Evolutionary conservation across 92 coral and sea anemone species (phyloP).

Genomic region (Montipora capitata): DNA sequence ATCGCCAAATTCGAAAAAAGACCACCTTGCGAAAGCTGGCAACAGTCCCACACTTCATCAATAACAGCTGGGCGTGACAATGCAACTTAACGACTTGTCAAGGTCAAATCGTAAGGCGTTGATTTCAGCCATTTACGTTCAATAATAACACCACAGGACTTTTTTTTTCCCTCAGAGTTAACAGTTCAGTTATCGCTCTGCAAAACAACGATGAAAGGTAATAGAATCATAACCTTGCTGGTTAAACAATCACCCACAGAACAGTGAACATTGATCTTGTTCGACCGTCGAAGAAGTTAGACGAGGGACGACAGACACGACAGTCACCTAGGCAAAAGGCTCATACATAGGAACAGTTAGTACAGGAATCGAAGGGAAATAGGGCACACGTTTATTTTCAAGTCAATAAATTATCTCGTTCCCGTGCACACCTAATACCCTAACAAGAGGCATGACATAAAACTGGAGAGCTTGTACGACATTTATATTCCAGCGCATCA

Average conservation of each 20-base stretch:
- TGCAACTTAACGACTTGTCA: not conserved
- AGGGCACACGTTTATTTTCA: not conserved
- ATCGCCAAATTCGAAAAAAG: not conserved
- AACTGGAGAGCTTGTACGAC: too few relatives aligned
- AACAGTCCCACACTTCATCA: not conserved
- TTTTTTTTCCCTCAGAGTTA: not conserved
- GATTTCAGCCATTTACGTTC: not conserved
- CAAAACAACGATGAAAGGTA: not conserved
- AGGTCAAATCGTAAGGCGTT: not conserved
- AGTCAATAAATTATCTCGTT: not conserved
- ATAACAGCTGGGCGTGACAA: not conserved
- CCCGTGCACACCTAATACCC: not conserved
- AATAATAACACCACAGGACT: not conserved
- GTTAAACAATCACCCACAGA: not conserved
- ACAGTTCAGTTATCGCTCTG: not conserved
- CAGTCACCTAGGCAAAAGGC: too few relatives aligned
- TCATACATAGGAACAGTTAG: too few relatives aligned
- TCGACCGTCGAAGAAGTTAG: too few relatives aligned
- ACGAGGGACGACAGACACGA: too few relatives aligned
- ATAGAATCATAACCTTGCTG: not conserved
- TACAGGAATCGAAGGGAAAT: too few relatives aligned
- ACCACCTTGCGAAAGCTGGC: not conserved
- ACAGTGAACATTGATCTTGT: too few relatives aligned
- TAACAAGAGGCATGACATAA: too few relatives aligned
- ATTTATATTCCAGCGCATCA: not conserved